Conservation (phyloP, 2,113 vertebrate genomes). For the Chloebia gouldiae region DNA sequence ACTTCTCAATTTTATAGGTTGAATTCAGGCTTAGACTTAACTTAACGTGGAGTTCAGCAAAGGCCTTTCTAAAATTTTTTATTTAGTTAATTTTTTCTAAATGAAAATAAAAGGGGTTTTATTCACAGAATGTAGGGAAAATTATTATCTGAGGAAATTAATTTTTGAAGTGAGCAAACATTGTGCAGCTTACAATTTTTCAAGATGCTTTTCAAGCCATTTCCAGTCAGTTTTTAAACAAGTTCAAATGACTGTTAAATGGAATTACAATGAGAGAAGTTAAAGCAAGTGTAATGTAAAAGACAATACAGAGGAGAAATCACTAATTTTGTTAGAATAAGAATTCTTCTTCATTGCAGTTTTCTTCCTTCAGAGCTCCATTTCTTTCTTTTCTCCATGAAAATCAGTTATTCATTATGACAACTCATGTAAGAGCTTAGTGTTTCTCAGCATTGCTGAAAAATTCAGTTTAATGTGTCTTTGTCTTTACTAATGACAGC, state of each 20-base stretch:
- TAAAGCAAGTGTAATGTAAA: neutral
- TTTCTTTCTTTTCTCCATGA: neutral
- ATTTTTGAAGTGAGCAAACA: conserved; percentile 44
- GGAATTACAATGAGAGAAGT: neutral
- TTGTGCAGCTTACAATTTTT: neutral
- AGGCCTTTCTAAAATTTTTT: conserved; percentile 30
- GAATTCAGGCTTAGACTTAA: neutral
- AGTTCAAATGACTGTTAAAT: neutral
- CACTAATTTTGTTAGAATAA: neutral
- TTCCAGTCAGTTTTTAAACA: neutral
- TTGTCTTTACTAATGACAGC: neutral
- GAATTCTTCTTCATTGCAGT: neutral
- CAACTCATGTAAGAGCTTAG: neutral
- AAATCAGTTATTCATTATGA: neutral
- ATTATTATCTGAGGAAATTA: neutral
- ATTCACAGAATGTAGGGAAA: conserved; percentile 32
- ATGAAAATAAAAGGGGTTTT: conserved; percentile 35
- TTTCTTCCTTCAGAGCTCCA: neutral
- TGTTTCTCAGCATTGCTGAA: conserved; percentile 12
- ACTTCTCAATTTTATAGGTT: neutral
- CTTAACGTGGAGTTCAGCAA: neutral
- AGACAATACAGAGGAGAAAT: neutral
- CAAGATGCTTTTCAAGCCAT: neutral
- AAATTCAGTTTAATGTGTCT: neutral
- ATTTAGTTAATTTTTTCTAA: conserved; percentile 48